Conservation (phyloP, 1,140 invertebrate genomes). For the Lepidotrigona ventralis region DNA sequence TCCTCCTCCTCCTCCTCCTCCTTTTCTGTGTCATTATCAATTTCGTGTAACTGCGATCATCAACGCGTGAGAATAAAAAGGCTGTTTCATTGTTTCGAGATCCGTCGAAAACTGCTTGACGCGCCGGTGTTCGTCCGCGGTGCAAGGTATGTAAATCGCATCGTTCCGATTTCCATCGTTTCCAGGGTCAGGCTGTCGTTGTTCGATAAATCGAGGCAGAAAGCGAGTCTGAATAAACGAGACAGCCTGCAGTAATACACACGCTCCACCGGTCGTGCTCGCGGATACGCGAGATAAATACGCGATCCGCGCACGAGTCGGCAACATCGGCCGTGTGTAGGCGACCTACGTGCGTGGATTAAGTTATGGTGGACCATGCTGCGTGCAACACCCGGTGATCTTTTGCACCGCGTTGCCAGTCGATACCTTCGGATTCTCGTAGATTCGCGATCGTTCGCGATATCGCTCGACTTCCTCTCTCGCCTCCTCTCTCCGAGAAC, state of each 20-base stretch:
- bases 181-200: slow-evolving; percentile 30
- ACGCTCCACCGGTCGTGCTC: slow-evolving; percentile 29
- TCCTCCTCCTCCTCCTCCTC: neutral
- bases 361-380: slow-evolving; percentile 57
- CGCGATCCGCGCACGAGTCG: slow-evolving; percentile 38
- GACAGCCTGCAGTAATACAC: slow-evolving; percentile 50
- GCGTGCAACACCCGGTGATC: slow-evolving; percentile 48
- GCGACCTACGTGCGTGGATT: slow-evolving; percentile 55
- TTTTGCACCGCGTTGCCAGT: slow-evolving; percentile 39
- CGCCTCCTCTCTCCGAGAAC: too few relatives aligned
- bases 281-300: slow-evolving; percentile 55
- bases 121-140: too few relatives aligned
- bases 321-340: slow-evolving; percentile 47
- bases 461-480: slow-evolving; percentile 21
- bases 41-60: too few relatives aligned
- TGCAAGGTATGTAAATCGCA: slow-evolving; percentile 7
- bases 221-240: slow-evolving; percentile 52
- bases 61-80: too few relatives aligned
- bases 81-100: neutral
- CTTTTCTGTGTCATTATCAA: too few relatives aligned
- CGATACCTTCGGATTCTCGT: slow-evolving; percentile 43
- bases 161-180: slow-evolving; percentile 25
- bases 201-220: slow-evolving; percentile 51
- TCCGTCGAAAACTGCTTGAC: neutral
- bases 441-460: slow-evolving; percentile 35